Evolutionary conservation across 2,888 invertebrate genomes (phyloP).

Genomic region (Prenolepis imparis): DNA sequence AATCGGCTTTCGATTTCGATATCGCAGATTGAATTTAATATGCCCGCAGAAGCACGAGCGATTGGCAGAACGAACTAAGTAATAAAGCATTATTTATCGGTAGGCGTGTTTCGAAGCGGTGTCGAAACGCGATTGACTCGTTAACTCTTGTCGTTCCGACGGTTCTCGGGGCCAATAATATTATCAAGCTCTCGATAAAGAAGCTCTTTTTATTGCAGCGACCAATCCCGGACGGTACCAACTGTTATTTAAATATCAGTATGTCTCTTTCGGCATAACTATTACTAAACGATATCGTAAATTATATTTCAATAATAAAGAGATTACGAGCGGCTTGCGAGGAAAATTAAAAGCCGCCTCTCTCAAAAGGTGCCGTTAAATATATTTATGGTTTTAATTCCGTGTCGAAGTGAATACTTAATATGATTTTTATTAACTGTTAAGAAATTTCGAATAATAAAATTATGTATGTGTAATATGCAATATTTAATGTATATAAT

Average conservation of each 20-base stretch:
- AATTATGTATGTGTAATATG: not conserved
- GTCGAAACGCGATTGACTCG: conserved; percentile 68
- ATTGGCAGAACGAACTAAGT: conserved; percentile 53
- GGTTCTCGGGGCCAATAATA: conserved; percentile 29
- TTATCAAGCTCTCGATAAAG: conserved; percentile 16
- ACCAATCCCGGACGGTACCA: conserved; percentile 10
- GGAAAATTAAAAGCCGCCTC: not conserved
- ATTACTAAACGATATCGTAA: conserved; percentile 26
- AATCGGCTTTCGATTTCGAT: conserved; percentile 42
- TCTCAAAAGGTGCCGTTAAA: not conserved
- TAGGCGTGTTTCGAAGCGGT: conserved; percentile 68
- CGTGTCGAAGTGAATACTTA: not conserved
- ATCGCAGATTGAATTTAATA: conserved; percentile 49
- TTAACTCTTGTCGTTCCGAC: conserved; percentile 46
- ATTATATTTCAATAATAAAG: conserved; percentile 27
- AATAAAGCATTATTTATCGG: conserved; percentile 78
- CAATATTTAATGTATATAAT: not conserved
- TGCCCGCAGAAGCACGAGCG: conserved; percentile 29
- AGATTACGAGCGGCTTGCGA: not conserved
- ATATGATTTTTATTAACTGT: not conserved
- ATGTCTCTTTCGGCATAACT: not conserved
- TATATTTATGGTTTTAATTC: not conserved
- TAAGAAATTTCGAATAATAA: not conserved
- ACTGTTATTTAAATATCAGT: conserved; percentile 17
- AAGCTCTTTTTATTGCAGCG: not conserved